Conservation (phyloP, 2,888 invertebrate genomes). For the Conops quadrifasciatus region DNA sequence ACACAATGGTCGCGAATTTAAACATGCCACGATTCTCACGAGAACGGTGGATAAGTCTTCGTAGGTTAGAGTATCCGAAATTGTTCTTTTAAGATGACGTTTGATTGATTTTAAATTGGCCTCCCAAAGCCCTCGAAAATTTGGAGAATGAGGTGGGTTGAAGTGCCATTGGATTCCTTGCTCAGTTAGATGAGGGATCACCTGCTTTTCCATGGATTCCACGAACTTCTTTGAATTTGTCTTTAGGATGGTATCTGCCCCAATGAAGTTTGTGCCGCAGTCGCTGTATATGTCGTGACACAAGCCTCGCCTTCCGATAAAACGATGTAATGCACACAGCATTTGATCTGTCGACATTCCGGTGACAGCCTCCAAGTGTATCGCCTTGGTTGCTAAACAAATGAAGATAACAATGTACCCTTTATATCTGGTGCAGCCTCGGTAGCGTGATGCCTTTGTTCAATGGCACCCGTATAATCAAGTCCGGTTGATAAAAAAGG, state of each 20-base stretch:
- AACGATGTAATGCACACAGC: background rate
- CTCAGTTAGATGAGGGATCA: background rate
- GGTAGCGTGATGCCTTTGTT: slow-evolving; percentile 10
- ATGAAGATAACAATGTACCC: slow-evolving; percentile 22
- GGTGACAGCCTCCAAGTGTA: background rate
- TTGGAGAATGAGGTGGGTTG: slow-evolving; percentile 22
- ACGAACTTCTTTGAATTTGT: slow-evolving; percentile 1
- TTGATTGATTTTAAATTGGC: slow-evolving; percentile 25
- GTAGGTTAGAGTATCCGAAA: slow-evolving; percentile 29
- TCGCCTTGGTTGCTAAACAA: slow-evolving; percentile 14
- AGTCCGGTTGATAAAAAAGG: background rate
- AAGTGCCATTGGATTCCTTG: slow-evolving; percentile 20
- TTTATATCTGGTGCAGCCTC: background rate
- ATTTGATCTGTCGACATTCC: background rate
- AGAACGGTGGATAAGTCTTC: slow-evolving; percentile 36
- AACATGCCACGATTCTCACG: slow-evolving; percentile 32
- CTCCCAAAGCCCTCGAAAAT: slow-evolving; percentile 22
- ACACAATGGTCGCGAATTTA: slow-evolving; percentile 37
- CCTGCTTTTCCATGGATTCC: background rate
- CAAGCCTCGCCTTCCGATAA: background rate
- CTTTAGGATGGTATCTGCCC: background rate
- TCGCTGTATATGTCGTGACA: background rate
- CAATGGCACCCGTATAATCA: background rate
- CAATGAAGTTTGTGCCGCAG: slow-evolving; percentile 2
- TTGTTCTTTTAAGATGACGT: slow-evolving; percentile 28